A percentile compares a stretch with the other conserved stretches of the same genome.
These are phyloP conservation scores for Melanotaenia parkinsoni DNA, from an alignment of 2,797 vertebrate genomes.

Conservation along the genomic window DNA sequence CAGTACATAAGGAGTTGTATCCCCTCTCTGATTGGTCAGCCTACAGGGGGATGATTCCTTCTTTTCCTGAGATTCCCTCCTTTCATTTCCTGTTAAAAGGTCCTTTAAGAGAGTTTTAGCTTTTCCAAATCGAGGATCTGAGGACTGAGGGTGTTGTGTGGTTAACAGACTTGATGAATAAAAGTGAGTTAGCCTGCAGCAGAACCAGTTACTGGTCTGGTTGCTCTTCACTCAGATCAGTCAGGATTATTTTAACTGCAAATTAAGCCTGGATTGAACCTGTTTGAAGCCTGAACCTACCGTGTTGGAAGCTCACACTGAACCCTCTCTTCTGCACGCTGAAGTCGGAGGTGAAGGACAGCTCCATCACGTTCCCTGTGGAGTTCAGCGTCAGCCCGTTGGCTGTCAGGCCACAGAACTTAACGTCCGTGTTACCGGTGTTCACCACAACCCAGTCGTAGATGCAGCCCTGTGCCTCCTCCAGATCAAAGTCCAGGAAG, in stretches of 20 bases:
- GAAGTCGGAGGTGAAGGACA: constrained; percentile 94
- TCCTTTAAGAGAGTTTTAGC: too few relatives aligned
- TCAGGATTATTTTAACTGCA: not conserved
- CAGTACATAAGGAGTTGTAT: too few relatives aligned
- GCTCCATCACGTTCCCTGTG: constrained; percentile 90
- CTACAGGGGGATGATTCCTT: too few relatives aligned
- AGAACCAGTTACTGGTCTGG: too few relatives aligned
- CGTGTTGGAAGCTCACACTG: constrained; percentile 91
- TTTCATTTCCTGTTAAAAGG: too few relatives aligned
- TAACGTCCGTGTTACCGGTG: constrained; percentile 85
- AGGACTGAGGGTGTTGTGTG: too few relatives aligned
- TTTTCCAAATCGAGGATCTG: too few relatives aligned
- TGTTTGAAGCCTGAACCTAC: constrained; percentile 72
- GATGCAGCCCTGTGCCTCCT: constrained; percentile 93
- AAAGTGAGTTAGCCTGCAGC: too few relatives aligned
- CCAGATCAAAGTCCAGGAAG: constrained; percentile 95
- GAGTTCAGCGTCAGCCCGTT: constrained; percentile 94
- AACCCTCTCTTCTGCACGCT: constrained; percentile 97
- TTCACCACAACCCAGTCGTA: constrained; percentile 90
- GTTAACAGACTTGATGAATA: too few relatives aligned
- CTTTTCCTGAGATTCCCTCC: too few relatives aligned
- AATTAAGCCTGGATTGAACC: too few relatives aligned
- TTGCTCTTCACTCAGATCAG: not conserved
- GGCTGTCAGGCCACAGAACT: constrained; percentile 93
- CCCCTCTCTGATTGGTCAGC: too few relatives aligned